Evolutionary conservation across 2,888 invertebrate species (phyloP), one percentile per base, ranked within the genome.

Genomic region (Phrixothrix hirtus): DNA sequence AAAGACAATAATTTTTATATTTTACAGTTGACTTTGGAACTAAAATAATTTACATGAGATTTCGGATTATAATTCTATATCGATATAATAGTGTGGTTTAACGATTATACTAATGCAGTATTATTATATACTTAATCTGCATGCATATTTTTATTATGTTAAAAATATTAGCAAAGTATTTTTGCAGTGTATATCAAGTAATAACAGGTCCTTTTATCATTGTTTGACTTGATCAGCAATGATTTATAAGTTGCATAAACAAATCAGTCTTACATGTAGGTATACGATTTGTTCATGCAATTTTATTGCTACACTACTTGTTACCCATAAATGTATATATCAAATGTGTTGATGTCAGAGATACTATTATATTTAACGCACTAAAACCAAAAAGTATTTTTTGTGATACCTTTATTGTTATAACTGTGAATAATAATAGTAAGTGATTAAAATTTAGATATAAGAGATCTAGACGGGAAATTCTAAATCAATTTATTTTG

Each of bases 371-470:
- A 35, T 14, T 34, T 32, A 34, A 44, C 37, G 37, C 38, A 38
- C 43, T 44, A 53, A 38, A 49, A 46, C 53, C 42, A 49, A 68
- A 70, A 70, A 67, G 70, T 72, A 72, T 72, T 72, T 70, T 71
- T 72, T 72, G 72, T 72, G 72, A 72, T 72, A 72, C 69, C 70
- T 70, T 70, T 67, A 69, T 66, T 68, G 67, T 70, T 52, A 52
- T 52, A 46, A 45, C 41, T 52, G 51, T 52, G 51, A 51, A 51
- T 50, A 50, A 27, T 50, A 38, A 31, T 39, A 32, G 21, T 44
- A 38, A 44, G 34, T 26, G 26, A 44, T 15, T 48, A 26, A 32
- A 32, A 38, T 2, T 46, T 42, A 36, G 35, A 9, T 3, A 17
- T 21, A 21, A 21, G 21, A 21, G n/a, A n/a, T n/a, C n/a, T n/a